phyloP scores from a whole-genome alignment of 2,888 invertebrate species.

The Elegia similella region DNA sequence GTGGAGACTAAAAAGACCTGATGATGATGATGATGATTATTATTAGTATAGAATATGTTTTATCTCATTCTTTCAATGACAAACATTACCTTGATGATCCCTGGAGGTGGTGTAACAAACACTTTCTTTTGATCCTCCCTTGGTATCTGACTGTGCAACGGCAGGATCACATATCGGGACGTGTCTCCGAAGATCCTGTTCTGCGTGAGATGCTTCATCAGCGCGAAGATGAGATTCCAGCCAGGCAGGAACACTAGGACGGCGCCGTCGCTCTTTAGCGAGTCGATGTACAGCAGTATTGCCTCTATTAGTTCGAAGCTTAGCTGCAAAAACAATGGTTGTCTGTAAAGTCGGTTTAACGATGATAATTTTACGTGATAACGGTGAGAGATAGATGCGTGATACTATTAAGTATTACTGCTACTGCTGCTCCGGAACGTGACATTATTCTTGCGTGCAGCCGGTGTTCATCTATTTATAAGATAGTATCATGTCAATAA shows the following conservation, averaged over 20 bases:
- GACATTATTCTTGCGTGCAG: too few relatives aligned
- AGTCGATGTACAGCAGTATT: constrained; percentile 84
- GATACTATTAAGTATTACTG: too few relatives aligned
- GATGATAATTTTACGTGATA: too few relatives aligned
- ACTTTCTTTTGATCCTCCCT: constrained; percentile 96
- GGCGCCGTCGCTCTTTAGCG: constrained; percentile 87
- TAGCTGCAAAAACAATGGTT: constrained; percentile 68
- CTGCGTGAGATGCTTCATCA: constrained; percentile 90
- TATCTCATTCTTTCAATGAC: background rate
- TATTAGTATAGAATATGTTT: too few relatives aligned
- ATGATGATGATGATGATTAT: too few relatives aligned
- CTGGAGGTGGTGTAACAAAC: constrained; percentile 91
- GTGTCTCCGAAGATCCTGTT: constrained; percentile 85
- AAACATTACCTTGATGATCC: constrained; percentile 88
- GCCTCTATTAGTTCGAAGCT: constrained; percentile 96
- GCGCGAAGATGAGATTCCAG: constrained; percentile 97
- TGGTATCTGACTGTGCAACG: constrained; percentile 98
- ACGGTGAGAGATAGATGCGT: too few relatives aligned
- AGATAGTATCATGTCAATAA: too few relatives aligned
- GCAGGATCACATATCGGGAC: constrained; percentile 88
- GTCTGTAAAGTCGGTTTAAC: too few relatives aligned
- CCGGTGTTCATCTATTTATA: too few relatives aligned
- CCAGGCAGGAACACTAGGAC: constrained; percentile 97
- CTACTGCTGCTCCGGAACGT: too few relatives aligned
- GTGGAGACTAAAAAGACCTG: too few relatives aligned